Evolutionary conservation across 2,888 invertebrate species (phyloP).

Genomic region (Meghimatium bilineatum): DNA sequence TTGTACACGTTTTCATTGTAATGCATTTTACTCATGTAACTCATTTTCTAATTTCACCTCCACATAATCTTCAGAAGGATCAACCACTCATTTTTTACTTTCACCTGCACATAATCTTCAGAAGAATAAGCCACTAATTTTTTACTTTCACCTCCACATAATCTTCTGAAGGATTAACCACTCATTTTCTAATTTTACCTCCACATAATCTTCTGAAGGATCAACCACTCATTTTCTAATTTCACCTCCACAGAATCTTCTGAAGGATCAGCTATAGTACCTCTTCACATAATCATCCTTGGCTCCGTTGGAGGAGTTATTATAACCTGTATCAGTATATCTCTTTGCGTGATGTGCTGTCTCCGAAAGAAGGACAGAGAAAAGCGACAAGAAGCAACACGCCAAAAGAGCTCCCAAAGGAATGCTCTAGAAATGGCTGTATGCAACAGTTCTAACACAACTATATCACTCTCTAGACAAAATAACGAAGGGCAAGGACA

Average conservation of each 20-base stretch:
- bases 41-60: too few species aligned
- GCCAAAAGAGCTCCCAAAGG: slow-evolving; percentile 48
- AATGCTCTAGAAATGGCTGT: slow-evolving; percentile 61
- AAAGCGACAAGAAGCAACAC: slow-evolving; percentile 54
- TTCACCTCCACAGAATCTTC: slow-evolving; percentile 3
- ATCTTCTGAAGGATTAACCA: too few species aligned
- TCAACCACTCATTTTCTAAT: not conserved
- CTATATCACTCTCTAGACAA: slow-evolving; percentile 46
- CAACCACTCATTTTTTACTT: too few species aligned
- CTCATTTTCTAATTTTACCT: too few species aligned
- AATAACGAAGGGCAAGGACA: slow-evolving; percentile 31
- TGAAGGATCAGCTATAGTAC: slow-evolving; percentile 46
- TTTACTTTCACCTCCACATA: too few species aligned
- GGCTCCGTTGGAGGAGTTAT: slow-evolving; percentile 70
- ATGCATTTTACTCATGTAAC: too few species aligned
- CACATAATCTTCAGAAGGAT: too few species aligned
- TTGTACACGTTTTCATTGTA: too few species aligned
- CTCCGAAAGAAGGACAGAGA: slow-evolving; percentile 55
- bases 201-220: too few species aligned
- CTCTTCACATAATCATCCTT: slow-evolving; percentile 66
- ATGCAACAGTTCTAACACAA: slow-evolving; percentile 57
- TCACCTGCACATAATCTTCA: too few species aligned
- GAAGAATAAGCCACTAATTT: too few species aligned
- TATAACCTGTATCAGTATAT: slow-evolving; percentile 63
- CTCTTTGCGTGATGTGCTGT: slow-evolving; percentile 65